phyloP scores from a whole-genome alignment of 2,888 invertebrate genomes.

The Rugalucina vietnamica region DNA sequence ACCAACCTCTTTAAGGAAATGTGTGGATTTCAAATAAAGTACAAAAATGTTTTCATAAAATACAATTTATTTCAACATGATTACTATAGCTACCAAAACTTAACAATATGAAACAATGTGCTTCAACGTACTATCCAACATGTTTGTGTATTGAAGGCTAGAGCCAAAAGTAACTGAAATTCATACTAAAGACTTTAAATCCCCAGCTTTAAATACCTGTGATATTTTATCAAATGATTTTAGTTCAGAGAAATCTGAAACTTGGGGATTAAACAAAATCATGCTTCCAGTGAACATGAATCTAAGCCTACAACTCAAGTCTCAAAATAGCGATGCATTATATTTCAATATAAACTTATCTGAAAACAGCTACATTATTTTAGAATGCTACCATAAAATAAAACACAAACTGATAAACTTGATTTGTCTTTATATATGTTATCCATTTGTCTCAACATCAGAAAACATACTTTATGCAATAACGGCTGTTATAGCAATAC shows the following conservation, averaged over 20 bases:
- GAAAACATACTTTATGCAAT: too few species aligned
- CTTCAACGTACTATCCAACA: background rate
- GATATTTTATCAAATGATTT: background rate
- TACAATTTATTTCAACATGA: constrained; percentile 1
- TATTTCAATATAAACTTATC: too few species aligned
- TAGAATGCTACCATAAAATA: too few species aligned
- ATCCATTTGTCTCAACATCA: too few species aligned
- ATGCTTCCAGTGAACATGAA: background rate
- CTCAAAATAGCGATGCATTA: too few species aligned
- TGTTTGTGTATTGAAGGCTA: background rate
- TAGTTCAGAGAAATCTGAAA: background rate
- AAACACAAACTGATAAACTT: too few species aligned
- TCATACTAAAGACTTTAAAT: background rate
- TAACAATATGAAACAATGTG: background rate
- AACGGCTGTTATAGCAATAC: too few species aligned
- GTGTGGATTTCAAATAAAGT: background rate
- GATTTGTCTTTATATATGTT: too few species aligned
- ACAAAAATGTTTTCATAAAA: background rate
- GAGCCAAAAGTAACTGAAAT: background rate
- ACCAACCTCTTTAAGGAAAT: background rate
- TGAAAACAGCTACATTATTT: too few species aligned
- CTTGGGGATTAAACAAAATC: background rate
- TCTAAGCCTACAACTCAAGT: too few species aligned
- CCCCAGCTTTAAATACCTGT: background rate
- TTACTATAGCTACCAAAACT: constrained; percentile 11